A percentile compares a stretch with the other conserved stretches of the same genome.
phyloP scores from a whole-genome alignment of 1,140 invertebrate genomes.

The Melanaphis sacchari region DNA sequence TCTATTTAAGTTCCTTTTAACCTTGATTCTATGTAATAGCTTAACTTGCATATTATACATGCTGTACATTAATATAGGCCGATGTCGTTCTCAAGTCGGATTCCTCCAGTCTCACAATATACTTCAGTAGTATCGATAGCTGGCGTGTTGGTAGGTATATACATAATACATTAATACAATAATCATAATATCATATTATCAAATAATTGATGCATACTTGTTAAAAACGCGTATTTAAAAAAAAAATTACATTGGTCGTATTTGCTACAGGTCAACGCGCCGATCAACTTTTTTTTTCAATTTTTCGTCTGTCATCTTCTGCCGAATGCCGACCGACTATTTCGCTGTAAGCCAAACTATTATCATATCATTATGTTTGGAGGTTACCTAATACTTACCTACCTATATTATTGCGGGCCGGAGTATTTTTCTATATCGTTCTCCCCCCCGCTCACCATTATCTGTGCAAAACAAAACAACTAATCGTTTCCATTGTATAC shows the following conservation, averaged over 20 bases:
- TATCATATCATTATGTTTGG: neutral
- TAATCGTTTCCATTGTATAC: neutral
- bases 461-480: neutral
- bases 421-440: neutral
- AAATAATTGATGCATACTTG: neutral
- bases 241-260: neutral
- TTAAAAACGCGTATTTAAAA: neutral
- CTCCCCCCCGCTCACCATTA: neutral
- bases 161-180: no score
- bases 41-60: no score
- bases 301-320: neutral
- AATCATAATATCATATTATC: neutral
- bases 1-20: no score
- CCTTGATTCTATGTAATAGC: no score
- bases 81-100: no score
- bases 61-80: no score
- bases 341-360: neutral
- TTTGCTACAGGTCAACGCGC: neutral
- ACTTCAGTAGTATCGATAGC: neutral
- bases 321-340: neutral
- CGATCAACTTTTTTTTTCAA: neutral
- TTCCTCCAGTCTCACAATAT: no score
- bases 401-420: neutral
- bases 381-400: neutral
- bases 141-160: neutral